Percentiles rank a stretch among this genome's conserved stretches.
phyloP scores from a whole-genome alignment of 2,888 invertebrate genomes.

The Teleogryllus oceanicus region DNA sequence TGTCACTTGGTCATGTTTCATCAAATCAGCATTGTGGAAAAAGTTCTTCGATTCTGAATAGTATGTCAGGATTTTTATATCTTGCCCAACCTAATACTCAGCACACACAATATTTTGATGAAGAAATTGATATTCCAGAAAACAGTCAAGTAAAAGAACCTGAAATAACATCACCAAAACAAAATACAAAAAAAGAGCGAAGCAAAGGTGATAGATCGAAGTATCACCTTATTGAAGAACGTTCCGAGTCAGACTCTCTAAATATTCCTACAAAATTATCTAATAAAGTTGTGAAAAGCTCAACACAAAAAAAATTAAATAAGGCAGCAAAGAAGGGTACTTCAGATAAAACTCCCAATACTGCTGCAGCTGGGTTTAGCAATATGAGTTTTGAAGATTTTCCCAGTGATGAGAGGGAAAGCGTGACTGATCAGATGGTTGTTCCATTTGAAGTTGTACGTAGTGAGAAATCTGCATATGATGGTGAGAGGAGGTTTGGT shows the following conservation, averaged over 20 bases:
- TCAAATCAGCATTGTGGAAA: neutral
- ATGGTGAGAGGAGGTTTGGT: slow-evolving; percentile 47
- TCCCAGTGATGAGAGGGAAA: slow-evolving; percentile 60
- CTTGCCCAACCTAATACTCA: neutral
- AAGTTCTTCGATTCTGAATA: slow-evolving; percentile 18
- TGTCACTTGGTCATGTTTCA: slow-evolving; percentile 18
- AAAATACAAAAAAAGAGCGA: slow-evolving; percentile 40
- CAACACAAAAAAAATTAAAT: slow-evolving; percentile 42
- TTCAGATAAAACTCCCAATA: slow-evolving; percentile 41
- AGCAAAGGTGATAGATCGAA: slow-evolving; percentile 50
- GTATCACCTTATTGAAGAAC: slow-evolving; percentile 53
- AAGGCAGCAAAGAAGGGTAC: slow-evolving; percentile 41
- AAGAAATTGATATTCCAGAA: neutral
- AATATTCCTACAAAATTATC: slow-evolving; percentile 42
- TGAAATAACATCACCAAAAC: slow-evolving; percentile 23
- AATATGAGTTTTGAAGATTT: slow-evolving; percentile 75
- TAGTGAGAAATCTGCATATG: slow-evolving; percentile 39
- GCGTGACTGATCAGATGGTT: slow-evolving; percentile 46
- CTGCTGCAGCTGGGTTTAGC: slow-evolving; percentile 57
- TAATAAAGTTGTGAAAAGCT: slow-evolving; percentile 43
- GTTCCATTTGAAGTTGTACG: slow-evolving; percentile 63
- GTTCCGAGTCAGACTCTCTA: slow-evolving; percentile 45
- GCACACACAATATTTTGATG: neutral
- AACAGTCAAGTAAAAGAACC: neutral
- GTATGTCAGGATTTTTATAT: slow-evolving; percentile 21